Base-by-base conservation (phyloP, 1,140 invertebrate genomes). In the Sesamia nonagrioides region DNA sequence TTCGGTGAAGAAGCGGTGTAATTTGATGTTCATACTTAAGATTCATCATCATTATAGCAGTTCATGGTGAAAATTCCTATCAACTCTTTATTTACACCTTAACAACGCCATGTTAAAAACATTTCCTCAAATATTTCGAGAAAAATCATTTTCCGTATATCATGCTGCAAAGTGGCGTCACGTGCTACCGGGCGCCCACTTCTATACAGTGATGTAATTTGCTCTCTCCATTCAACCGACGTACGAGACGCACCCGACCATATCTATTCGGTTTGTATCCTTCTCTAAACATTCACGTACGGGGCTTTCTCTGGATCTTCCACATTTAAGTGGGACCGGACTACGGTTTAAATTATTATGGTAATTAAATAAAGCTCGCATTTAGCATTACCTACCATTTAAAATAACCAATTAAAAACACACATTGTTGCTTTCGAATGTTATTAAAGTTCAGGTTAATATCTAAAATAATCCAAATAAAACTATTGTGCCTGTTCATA, bases 241-340 rank as follows among this genome's bases (percentile, higher is more conserved):
- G 69, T 45, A 72, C 75, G 69, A 60, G 78, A 66, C 60, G 48
- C 78, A 61, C 37, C 61, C 40, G 18, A 77, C 74, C 61, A 66
- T 77, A 77, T 68, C 73, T 72, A 76, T 78, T 78, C 56, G 77
- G 77, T 78, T 72, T 74, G 73, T 76, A 76, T 76, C 73, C 60
- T 42, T 50, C 56, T 76, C 56, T 76, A 76, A 76, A 63, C 56
- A 76, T 76, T 76, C 58, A 76, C 73, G 73, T 76, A 76, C 73
- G 58, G 58, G 37, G 58, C 60, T 76, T 63, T 33, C 73, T 33
- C 42, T 61, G 45, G 42, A 74, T 63, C 40, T 76, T 27, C 33
- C 18, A 27, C 21, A 18, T 76, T 76, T 63, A 63, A 61, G 54
- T 63, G 35, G 35, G 37, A 58, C 42, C 17, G 17, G 8, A 37